Evolutionary conservation across 2,797 vertebrate species (phyloP).

Genomic region (Phoeniculus purpureus): DNA sequence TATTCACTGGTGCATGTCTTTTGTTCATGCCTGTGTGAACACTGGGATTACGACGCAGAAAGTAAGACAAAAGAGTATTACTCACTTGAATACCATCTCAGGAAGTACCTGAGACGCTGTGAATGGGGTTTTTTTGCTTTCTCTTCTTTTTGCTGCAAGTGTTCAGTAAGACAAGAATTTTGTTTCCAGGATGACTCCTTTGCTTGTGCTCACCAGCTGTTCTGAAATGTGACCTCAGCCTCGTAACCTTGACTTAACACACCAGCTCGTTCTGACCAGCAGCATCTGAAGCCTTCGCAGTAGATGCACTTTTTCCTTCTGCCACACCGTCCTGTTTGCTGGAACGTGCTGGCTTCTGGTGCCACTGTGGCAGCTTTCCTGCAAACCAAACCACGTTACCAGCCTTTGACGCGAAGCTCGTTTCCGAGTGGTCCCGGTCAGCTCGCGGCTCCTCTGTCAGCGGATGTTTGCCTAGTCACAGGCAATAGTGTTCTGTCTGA

Average conservation of each 20-base stretch:
- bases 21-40: conserved; percentile 51
- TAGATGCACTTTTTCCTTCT: background rate
- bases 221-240: conserved; percentile 11
- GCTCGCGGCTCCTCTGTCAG: background rate
- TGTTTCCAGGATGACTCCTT: background rate
- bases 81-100: conserved; percentile 42
- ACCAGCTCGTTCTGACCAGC: background rate
- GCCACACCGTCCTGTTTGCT: background rate
- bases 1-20: conserved; percentile 28
- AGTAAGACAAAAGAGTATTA: conserved; percentile 58
- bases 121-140: background rate
- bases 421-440: conserved; percentile 1
- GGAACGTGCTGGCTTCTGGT: background rate
- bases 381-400: background rate
- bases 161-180: background rate
- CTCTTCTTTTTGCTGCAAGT: conserved; percentile 23
- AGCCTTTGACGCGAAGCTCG: conserved; percentile 19
- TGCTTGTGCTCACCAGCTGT: background rate
- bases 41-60: background rate
- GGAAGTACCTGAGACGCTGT: conserved; percentile 62
- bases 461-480: conserved; percentile 13
- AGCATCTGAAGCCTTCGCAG: background rate
- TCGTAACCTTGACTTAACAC: conserved; percentile 18
- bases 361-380: background rate
- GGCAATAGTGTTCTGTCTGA: conserved; percentile 17